phyloP scores from a whole-genome alignment of 35 echinoderm and acorn worm species.

The Lytechinus variegatus region DNA sequence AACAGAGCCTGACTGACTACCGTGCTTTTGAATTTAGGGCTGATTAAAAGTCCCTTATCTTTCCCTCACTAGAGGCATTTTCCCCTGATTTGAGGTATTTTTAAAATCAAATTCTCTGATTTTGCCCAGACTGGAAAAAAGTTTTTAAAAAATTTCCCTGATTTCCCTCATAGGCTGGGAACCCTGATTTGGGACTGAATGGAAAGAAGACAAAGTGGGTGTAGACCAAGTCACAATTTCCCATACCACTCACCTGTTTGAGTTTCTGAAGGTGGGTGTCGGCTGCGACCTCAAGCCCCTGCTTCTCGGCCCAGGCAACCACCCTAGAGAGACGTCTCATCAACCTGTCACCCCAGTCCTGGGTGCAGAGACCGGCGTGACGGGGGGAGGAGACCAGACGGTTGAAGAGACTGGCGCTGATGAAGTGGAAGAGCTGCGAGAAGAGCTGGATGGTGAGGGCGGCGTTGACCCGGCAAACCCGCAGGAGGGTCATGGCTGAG shows the following conservation, averaged over 20 bases:
- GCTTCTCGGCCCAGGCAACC: constrained; percentile 93
- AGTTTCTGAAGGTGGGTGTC: constrained; percentile 80
- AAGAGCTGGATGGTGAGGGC: constrained; percentile 99
- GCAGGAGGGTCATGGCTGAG: constrained; percentile 91
- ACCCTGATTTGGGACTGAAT: too few relatives aligned
- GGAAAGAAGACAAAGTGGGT: too few relatives aligned
- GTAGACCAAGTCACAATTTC: too few relatives aligned
- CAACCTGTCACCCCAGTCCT: constrained; percentile 75
- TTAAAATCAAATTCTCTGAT: too few relatives aligned
- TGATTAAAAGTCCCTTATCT: too few relatives aligned
- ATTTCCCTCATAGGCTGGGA: too few relatives aligned
- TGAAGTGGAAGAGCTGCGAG: constrained; percentile 98
- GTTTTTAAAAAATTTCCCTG: too few relatives aligned
- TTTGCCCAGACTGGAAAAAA: too few relatives aligned
- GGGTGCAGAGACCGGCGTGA: constrained; percentile 61
- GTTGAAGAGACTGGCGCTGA: constrained; percentile 89
- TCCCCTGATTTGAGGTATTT: too few relatives aligned
- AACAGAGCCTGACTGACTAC: too few relatives aligned
- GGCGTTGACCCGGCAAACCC: constrained; percentile 94
- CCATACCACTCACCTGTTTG: constrained; percentile 63
- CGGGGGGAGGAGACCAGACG: constrained; percentile 65
- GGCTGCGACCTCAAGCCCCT: constrained; percentile 89
- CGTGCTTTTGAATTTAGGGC: too few relatives aligned
- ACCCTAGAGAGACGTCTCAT: constrained; percentile 65
- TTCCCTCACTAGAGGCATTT: too few relatives aligned